These are phyloP conservation scores for Odontamblyopus rebecca DNA, from an alignment of 2,797 vertebrate species.

Conservation along the genomic window DNA sequence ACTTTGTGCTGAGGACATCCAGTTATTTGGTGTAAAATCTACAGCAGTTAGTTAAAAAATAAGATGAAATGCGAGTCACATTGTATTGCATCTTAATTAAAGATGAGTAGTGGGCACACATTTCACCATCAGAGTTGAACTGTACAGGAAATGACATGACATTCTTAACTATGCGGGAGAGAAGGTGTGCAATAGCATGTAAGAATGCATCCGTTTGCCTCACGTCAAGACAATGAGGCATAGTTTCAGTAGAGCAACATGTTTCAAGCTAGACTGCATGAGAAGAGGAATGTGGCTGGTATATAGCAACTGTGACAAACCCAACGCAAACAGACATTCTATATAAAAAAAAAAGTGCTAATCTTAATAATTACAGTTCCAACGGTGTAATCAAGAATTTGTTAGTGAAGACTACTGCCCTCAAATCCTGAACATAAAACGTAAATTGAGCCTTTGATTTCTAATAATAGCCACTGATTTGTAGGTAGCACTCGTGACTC, in stretches of 20 bases:
- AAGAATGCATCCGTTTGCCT: conserved; percentile 3
- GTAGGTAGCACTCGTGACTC: conserved; percentile 3
- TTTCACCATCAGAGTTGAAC: conserved; percentile 37
- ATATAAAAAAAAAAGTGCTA: background rate
- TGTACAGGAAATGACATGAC: conserved; percentile 50
- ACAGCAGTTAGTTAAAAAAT: background rate
- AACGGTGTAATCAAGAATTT: background rate
- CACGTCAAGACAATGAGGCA: background rate
- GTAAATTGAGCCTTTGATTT: conserved; percentile 17
- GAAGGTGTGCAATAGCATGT: conserved; percentile 11
- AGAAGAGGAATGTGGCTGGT: conserved; percentile 34
- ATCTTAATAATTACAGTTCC: background rate
- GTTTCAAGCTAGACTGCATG: conserved; percentile 17
- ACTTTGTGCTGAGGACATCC: conserved; percentile 49
- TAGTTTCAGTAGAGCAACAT: conserved; percentile 22
- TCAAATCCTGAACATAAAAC: conserved; percentile 18
- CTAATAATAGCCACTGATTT: conserved; percentile 26
- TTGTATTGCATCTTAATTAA: background rate
- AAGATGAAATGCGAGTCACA: background rate
- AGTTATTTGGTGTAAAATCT: background rate
- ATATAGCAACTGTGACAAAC: conserved; percentile 38
- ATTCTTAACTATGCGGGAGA: conserved; percentile 5
- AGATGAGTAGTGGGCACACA: conserved; percentile 17
- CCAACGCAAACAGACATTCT: conserved; percentile 10
- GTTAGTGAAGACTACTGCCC: background rate